These are phyloP conservation scores for Calameuta filiformis DNA, from an alignment of 2,888 invertebrate genomes.

Conservation along the genomic window DNA sequence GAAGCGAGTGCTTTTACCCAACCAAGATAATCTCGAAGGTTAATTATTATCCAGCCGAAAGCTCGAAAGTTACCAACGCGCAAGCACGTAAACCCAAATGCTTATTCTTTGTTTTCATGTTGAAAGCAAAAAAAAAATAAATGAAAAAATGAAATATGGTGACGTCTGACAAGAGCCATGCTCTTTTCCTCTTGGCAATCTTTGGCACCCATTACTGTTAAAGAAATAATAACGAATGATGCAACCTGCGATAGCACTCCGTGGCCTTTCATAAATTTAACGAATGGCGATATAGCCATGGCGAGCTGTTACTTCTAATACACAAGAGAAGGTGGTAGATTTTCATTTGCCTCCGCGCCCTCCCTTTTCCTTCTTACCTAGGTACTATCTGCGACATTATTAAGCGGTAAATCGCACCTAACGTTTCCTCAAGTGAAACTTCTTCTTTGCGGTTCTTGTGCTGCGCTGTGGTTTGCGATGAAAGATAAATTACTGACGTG, in stretches of 20 bases:
- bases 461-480: constrained; percentile 2
- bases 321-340: constrained; percentile 35
- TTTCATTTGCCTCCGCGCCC: constrained; percentile 34
- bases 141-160: neutral
- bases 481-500: neutral
- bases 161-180: neutral
- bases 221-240: constrained; percentile 33
- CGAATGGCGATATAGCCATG: constrained; percentile 22
- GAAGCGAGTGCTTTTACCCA: neutral
- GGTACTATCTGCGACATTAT: constrained; percentile 24
- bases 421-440: constrained; percentile 17
- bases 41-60: neutral
- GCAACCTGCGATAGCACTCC: constrained; percentile 16
- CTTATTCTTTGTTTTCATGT: neutral
- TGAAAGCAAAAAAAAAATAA: neutral
- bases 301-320: constrained; percentile 44
- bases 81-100: neutral
- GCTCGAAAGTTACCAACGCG: neutral
- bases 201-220: neutral
- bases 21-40: neutral
- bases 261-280: constrained; percentile 26
- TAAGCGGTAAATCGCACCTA: constrained; percentile 32
- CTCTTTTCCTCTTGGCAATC: neutral
- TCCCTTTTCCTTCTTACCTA: constrained; percentile 12
- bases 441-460: constrained; percentile 1